Conservation (phyloP, 2,113 vertebrate genomes). For the Alethe diademata region DNA sequence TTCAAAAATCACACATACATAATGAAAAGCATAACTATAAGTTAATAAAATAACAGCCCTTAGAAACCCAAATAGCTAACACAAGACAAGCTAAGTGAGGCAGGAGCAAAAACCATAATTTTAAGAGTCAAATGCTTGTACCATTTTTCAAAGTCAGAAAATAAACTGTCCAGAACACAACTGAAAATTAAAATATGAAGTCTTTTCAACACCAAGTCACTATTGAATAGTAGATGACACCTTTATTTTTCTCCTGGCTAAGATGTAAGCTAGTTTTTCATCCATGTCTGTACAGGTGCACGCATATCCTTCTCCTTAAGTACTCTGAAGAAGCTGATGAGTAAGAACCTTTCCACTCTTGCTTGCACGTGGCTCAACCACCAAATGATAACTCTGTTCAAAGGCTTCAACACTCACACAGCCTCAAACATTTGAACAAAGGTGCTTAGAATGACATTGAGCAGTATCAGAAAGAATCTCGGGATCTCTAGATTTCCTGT, state of each 20-base stretch:
- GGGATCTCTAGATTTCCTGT: background rate
- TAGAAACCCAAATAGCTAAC: background rate
- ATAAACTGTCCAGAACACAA: rapidly evolving
- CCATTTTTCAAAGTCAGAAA: background rate
- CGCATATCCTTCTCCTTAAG: background rate
- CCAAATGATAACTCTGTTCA: background rate
- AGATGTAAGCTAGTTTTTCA: background rate
- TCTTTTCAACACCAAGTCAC: background rate
- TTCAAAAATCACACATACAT: background rate
- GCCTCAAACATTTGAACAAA: background rate
- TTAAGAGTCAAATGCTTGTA: background rate
- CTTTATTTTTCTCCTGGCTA: background rate
- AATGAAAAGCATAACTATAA: background rate
- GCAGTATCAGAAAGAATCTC: background rate
- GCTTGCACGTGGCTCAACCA: background rate
- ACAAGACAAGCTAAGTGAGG: background rate
- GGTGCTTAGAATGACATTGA: background rate
- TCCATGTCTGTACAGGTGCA: background rate
- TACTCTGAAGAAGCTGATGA: background rate
- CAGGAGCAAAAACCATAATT: background rate
- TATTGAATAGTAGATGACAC: background rate
- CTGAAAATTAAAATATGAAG: background rate
- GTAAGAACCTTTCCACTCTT: background rate
- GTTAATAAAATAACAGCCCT: background rate
- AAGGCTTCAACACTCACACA: background rate